Conservation (phyloP, 1,140 invertebrate genomes). For the Psilanteris sp. region DNA sequence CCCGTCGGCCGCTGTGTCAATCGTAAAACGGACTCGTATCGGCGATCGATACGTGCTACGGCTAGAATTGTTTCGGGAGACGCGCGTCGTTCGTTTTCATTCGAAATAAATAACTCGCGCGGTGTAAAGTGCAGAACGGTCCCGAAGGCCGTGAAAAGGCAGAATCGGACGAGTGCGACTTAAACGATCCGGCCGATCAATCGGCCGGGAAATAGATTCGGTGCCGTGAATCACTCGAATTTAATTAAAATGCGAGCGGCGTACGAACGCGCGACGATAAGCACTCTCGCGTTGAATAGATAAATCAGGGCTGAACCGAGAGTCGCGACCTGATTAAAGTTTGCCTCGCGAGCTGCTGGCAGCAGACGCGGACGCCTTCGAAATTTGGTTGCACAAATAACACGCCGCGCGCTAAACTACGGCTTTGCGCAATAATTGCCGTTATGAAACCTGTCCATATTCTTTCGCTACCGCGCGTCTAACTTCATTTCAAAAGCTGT, state of each 20-base stretch:
- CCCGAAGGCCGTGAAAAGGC: constrained; percentile 43
- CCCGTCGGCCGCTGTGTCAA: too few relatives aligned
- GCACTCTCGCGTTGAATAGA: constrained; percentile 51
- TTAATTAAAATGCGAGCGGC: constrained; percentile 57
- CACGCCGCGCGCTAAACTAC: constrained; percentile 40
- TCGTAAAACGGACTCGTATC: too few relatives aligned
- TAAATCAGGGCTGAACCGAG: constrained; percentile 58
- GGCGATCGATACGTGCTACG: constrained; percentile 15
- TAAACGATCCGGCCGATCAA: constrained; percentile 18
- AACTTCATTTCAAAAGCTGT: too few relatives aligned
- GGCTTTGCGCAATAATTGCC: constrained; percentile 49
- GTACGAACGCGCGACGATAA: constrained; percentile 45
- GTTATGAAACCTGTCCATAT: constrained; percentile 34
- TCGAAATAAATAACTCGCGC: constrained; percentile 26
- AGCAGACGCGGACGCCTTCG: constrained; percentile 5
- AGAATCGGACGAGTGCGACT: constrained; percentile 7
- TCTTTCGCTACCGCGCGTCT: constrained; percentile 11
- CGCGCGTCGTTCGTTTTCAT: neutral
- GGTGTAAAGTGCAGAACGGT: constrained; percentile 43
- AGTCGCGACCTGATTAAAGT: constrained; percentile 61
- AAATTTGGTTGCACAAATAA: constrained; percentile 51
- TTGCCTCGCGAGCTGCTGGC: constrained; percentile 33
- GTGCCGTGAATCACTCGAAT: constrained; percentile 55
- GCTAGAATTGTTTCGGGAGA: constrained; percentile 18
- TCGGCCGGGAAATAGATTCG: constrained; percentile 30